Evolutionary conservation across 1,140 invertebrate genomes (phyloP), one percentile per base, ranked within the genome.

Genomic region (Achroia grisella): DNA sequence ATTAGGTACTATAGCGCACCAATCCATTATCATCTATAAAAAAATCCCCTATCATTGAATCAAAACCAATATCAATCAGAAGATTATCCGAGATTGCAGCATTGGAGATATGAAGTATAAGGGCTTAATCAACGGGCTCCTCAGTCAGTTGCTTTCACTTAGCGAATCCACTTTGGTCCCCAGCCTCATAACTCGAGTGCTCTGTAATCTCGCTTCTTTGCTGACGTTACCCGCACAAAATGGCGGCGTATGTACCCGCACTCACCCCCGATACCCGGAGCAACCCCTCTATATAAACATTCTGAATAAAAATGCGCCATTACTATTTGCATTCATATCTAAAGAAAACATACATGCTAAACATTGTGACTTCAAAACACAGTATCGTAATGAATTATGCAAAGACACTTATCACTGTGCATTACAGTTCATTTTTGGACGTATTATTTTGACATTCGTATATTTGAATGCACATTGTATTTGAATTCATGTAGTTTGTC

Each of bases 261-360:
- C 49, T 64, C 52, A 48, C 45, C 51, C 56, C 41, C 36, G 44
- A 46, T 52, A 52, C 52, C 17, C 2, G 17, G 17, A 23, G 55
- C 60, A 37, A 56, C 61, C 71, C 79, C 74, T 78, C 74, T 84
- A 84, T 79, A 69, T 84, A 85, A 85, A 85, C 78, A 82, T 76
- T 74, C 52, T 51, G 57, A 75, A 85, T 85, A 85, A 85, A 85
- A 85, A 85, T 79, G 68, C 80, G 78, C 80, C 80, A 82, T 84
- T 79, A 80, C 80, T 84, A 84, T 82, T 85, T 84, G 76, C 78
- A 85, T 82, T 85, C 77, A 85, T 82, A 82, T 80, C 78, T 79
- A 82, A 79, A 78, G 78, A 77, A 85, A 82, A 81, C 80, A 85
- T 85, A 85, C 78, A 82, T 82, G 80, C 76, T 74, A 77, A 81